Percentiles rank a stretch among this genome's conserved stretches.
Evolutionary conservation across 2,113 vertebrate species (phyloP).

Genomic region (Dromaius novaehollandiae): DNA sequence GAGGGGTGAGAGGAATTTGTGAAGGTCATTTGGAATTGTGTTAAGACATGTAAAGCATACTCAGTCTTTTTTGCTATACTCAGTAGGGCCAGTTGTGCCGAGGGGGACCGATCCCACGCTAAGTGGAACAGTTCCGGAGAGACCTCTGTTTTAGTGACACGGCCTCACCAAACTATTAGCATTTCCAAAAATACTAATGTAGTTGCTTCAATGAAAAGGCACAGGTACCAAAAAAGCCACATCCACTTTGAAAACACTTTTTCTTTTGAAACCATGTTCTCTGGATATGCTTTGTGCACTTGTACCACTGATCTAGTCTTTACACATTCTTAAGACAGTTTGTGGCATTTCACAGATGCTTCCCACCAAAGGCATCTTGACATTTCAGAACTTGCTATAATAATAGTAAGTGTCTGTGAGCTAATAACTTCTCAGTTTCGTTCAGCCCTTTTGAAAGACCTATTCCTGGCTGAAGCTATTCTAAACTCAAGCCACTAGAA

Average conservation of each 20-base stretch:
- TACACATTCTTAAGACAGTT: neutral
- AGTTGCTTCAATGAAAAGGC: neutral
- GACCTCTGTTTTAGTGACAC: neutral
- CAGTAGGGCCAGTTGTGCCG: neutral
- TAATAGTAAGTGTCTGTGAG: conserved; percentile 10
- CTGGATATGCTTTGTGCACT: neutral
- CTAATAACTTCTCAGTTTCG: conserved; percentile 5
- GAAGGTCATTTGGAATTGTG: conserved; percentile 24
- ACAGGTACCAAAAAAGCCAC: neutral
- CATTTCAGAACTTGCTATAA: conserved; percentile 18
- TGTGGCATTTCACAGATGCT: conserved; percentile 32
- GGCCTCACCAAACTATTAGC: neutral
- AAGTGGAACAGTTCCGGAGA: conserved; percentile 26
- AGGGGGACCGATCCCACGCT: neutral
- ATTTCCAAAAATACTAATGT: neutral
- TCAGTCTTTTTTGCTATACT: conserved; percentile 8
- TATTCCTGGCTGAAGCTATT: neutral
- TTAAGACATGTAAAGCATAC: neutral
- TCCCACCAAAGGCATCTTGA: conserved; percentile 15
- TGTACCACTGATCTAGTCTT: neutral
- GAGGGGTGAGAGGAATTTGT: neutral
- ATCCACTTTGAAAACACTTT: neutral
- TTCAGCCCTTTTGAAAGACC: neutral
- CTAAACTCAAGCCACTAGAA: conserved; percentile 64
- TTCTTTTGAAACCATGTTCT: neutral